Base-by-base conservation (phyloP, 2,797 vertebrate species). In the Coendou prehensilis region DNA sequence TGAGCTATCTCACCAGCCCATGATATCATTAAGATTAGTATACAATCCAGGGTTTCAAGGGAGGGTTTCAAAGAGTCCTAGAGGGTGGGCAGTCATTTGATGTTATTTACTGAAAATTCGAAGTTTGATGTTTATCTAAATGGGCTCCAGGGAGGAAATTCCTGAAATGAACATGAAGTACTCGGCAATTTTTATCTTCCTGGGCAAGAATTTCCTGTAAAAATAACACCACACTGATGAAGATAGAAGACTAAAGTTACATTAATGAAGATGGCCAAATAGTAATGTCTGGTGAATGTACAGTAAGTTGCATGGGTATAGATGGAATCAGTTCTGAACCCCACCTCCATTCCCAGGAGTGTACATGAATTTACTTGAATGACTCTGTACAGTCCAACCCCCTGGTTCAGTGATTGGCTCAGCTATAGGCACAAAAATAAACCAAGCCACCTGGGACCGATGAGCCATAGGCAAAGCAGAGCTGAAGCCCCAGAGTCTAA, bases 101-200 rank as follows among this genome's bases (percentile, higher is more conserved):
- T 61, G 50, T 45, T 93, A 45, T 64, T 71, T 83, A 86, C 85
- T 76, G 47, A 96, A 92, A 87, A 90, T 95, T 79, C 30, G 2
- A 37, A 95, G 26, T 90, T 50, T 54, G 7, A 64, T 84, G 45
- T 84, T 80, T 52, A 63, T 89, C 64, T 89, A 56, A 88, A 76
- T 41, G 11, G 45, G 37, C 13, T 71, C 9, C 47, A 14, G 10
- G 67, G 20, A 92, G 37, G 23, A 87, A 84, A 89, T 93, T 87
- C 41, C 50, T 75, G n/a, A 95, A 92, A 71, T 82, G 63, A 95
- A 69, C 41, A 23, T 83, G 54, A 89, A 79, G n/a, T 67, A 63
- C 54, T 52, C 18, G 52, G 22, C 9, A 81, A 88, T 41, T 59
- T 91, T 78, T 78, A n/a, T 81, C 37, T 82, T 94, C 23, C 57